Base-by-base conservation (phyloP, 2,888 invertebrate genomes). In the Lasioglossum leucozonium region DNA sequence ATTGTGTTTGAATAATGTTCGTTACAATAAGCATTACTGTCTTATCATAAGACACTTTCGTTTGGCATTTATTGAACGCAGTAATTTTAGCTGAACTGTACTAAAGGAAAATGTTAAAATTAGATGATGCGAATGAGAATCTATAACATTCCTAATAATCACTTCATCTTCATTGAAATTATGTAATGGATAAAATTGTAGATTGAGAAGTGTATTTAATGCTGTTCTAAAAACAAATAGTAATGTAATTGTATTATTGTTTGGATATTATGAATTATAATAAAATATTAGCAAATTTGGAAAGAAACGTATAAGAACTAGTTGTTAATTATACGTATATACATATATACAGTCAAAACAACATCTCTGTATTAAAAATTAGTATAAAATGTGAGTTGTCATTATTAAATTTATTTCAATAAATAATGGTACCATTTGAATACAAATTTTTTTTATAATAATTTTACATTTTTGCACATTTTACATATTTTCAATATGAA, bases 201-300 rank as follows among this genome's bases (percentile, higher is more conserved):
- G 87, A 85, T 87, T 85, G 69, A 85, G 82, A 88, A 90, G 42
- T 88, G 82, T 88, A 85, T 85, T 75, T 90, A 87, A 84, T 72
- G 65, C 75, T 51, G 79, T 87, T 85, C 65, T 82, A 87, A 88
- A 81, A 81, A 81, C 87, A 88, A 89, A 91, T 92, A 91, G 91
- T 91, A 91, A 86, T 91, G 88, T 93, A 92, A 92, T 90, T 90
- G 91, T 90, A 91, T 91, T 86, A 87, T 88, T 90, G 90, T 92
- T 91, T 90, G 88, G 77, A 89, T 91, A 92, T 92, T 91, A 89
- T 88, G 88, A 86, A 91, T 92, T 91, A 90, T 91, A 86, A 91
- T 90, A 90, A 88, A 91, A 85, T 88, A 92, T 90, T 92, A 82
- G 58, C 79, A 79, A 85, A 82, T 88, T 84, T 84, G 74, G 84